These are phyloP conservation scores for Azemiops feae DNA, from an alignment of 2,113 vertebrate genomes.

Conservation along the genomic window DNA sequence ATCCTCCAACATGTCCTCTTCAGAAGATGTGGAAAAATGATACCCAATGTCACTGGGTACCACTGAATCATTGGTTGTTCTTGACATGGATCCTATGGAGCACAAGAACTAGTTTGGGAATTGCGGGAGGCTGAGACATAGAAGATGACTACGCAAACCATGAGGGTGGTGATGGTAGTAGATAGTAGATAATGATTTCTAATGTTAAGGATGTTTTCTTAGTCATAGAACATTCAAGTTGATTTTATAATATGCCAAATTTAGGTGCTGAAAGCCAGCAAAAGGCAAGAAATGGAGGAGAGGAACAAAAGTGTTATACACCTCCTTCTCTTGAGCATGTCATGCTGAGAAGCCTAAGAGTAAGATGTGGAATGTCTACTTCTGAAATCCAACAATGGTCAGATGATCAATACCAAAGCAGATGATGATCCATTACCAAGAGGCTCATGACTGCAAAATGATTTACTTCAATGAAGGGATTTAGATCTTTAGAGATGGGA, in stretches of 20 bases:
- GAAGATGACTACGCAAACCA: background rate
- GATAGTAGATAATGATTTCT: background rate
- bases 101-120: background rate
- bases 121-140: background rate
- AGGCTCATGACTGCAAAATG: background rate
- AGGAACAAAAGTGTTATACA: background rate
- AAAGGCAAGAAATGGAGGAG: background rate
- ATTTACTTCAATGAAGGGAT: background rate
- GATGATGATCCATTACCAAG: background rate
- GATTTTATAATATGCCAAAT: background rate
- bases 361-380: background rate
- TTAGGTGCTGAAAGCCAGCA: background rate
- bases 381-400: background rate
- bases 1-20: background rate
- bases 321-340: background rate
- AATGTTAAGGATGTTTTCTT: background rate
- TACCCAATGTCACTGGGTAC: background rate
- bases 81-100: background rate
- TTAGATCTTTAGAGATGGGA: background rate
- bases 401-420: background rate
- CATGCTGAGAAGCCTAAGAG: background rate
- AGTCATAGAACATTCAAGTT: background rate
- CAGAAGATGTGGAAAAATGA: background rate
- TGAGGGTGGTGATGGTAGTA: background rate
- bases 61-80: background rate